phyloP scores from a whole-genome alignment of 2,113 vertebrate genomes.

The Pseudonaja textilis region DNA sequence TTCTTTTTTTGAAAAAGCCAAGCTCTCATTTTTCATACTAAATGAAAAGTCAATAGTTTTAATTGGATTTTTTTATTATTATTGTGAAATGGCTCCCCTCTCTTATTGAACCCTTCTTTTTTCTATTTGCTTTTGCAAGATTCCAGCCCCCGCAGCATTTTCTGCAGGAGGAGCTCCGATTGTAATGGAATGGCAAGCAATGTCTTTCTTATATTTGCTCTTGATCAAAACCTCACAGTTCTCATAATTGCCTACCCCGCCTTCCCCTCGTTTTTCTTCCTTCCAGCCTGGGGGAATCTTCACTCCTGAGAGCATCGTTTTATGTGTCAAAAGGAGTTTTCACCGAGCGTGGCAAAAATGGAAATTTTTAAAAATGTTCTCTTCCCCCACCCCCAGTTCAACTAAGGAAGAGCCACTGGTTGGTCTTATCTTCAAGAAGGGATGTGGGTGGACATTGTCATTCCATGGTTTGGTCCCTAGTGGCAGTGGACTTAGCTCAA shows the following conservation, averaged over 20 bases:
- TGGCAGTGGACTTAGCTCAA: neutral
- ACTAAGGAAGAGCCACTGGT: neutral
- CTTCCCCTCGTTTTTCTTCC: neutral
- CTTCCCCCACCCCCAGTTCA: conserved; percentile 16
- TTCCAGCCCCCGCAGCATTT: conserved; percentile 11
- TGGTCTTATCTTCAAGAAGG: neutral
- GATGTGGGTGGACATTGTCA: neutral
- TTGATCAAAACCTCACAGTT: conserved; percentile 1
- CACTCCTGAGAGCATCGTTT: conserved; percentile 10
- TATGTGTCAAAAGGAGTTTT: conserved; percentile 13
- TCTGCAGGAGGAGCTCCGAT: conserved; percentile 14
- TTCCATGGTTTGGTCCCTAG: neutral
- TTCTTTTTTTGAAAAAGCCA: neutral
- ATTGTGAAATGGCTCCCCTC: conserved; percentile 7
- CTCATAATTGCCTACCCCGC: conserved; percentile 2
- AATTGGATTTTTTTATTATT: conserved; percentile 9
- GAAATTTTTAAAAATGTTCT: neutral
- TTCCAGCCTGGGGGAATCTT: neutral
- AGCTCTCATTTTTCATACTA: conserved; percentile 10
- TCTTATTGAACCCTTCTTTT: neutral
- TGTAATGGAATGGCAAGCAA: neutral
- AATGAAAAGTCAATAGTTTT: conserved; percentile 38
- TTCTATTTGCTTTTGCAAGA: conserved; percentile 24
- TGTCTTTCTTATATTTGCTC: conserved; percentile 30
- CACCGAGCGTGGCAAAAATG: neutral